These are phyloP conservation scores for Macaria notata DNA, from an alignment of 2,888 invertebrate species.

Conservation along the genomic window DNA sequence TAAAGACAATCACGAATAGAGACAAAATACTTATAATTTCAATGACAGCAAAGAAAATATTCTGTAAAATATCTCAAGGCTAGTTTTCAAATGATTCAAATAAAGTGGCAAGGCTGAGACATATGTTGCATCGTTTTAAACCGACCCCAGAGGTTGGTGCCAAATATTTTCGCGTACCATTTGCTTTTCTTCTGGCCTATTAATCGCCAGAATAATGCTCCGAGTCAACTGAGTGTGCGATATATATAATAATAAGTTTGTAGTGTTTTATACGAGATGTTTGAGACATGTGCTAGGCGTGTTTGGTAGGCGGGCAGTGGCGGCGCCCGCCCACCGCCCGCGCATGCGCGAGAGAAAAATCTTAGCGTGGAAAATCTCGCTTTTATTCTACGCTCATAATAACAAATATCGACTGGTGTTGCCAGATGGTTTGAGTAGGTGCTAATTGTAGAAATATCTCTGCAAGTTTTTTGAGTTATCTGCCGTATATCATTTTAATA, in stretches of 20 bases:
- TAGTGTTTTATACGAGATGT: slow-evolving; percentile 10
- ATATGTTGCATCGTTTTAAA: slow-evolving; percentile 4
- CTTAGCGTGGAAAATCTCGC: slow-evolving; percentile 58
- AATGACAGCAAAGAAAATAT: too few relatives aligned
- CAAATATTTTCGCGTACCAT: slow-evolving; percentile 27
- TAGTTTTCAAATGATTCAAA: too few relatives aligned
- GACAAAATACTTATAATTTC: not conserved
- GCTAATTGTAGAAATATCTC: too few relatives aligned
- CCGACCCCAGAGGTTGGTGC: slow-evolving; percentile 23
- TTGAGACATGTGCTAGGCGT: slow-evolving; percentile 49
- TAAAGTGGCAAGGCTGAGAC: too few relatives aligned
- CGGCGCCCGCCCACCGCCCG: slow-evolving; percentile 81
- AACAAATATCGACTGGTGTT: slow-evolving; percentile 8
- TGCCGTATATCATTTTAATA: slow-evolving; percentile 27
- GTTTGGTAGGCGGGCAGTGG: slow-evolving; percentile 64
- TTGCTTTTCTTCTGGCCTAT: slow-evolving; percentile 26
- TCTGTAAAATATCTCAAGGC: too few relatives aligned
- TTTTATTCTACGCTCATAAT: slow-evolving; percentile 34
- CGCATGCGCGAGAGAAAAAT: slow-evolving; percentile 78
- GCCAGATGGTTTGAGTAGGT: not conserved
- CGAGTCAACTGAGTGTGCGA: slow-evolving; percentile 26
- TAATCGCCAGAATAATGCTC: slow-evolving; percentile 28
- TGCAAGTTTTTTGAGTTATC: not conserved
- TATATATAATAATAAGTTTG: slow-evolving; percentile 16
- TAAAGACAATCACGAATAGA: not conserved